phyloP scores from a whole-genome alignment of 2,113 vertebrate species.

The Hystrix cristata region DNA sequence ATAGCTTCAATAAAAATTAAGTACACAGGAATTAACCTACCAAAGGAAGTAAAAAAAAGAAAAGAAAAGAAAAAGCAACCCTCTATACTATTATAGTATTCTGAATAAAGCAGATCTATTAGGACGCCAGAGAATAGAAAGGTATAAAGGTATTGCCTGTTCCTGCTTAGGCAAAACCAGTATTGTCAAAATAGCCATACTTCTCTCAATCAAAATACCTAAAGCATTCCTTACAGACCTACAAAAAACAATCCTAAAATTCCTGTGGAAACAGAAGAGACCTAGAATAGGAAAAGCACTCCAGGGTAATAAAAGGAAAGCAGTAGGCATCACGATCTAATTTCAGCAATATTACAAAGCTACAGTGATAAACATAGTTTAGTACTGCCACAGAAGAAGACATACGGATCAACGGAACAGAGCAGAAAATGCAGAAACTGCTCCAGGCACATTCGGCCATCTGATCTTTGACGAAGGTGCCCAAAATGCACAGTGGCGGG shows the following conservation, averaged over 20 bases:
- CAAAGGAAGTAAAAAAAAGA: background rate
- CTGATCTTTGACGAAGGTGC: background rate
- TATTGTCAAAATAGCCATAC: background rate
- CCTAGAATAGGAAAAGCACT: background rate
- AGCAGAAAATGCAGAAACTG: background rate
- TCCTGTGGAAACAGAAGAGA: background rate
- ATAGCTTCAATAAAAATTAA: background rate
- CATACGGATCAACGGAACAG: background rate
- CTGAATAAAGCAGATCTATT: background rate
- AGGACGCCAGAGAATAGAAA: background rate
- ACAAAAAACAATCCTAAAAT: background rate
- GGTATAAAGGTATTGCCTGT: background rate
- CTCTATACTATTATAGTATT: background rate
- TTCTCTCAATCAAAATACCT: background rate
- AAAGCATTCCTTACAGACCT: background rate
- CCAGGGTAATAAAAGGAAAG: background rate
- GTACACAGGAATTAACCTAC: background rate
- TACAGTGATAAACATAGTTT: background rate
- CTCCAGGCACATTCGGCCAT: background rate
- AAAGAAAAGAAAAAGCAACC: background rate
- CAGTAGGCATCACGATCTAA: background rate
- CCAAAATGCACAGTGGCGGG: background rate
- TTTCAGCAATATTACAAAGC: background rate
- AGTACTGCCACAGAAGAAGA: background rate
- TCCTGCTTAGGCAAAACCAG: background rate